Conservation (phyloP, 92 coral and sea anemone species). For the Paramuricea clavata region DNA sequence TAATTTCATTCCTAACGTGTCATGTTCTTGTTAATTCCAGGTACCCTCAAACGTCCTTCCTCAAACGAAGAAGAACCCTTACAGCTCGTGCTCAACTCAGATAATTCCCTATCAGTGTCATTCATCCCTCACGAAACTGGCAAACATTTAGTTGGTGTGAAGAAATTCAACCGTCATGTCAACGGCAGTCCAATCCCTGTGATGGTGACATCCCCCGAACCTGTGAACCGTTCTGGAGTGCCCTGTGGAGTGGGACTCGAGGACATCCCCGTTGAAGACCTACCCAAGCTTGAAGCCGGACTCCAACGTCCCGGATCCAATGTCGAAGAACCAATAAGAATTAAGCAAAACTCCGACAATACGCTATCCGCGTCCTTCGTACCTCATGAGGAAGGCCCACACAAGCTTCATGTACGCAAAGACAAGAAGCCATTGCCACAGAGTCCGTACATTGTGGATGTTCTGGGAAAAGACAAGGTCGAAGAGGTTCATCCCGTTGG, state of each 20-base stretch:
- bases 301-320: slow-evolving; percentile 57
- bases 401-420: slow-evolving; percentile 22
- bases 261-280: slow-evolving; percentile 56
- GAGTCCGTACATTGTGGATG: slow-evolving; percentile 28
- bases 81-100: slow-evolving; percentile 39
- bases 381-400: slow-evolving; percentile 29
- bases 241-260: slow-evolving; percentile 97
- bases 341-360: slow-evolving; percentile 31
- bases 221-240: slow-evolving; percentile 85
- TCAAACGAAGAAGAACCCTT: slow-evolving; percentile 28
- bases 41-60: slow-evolving; percentile 8
- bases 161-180: slow-evolving; percentile 46
- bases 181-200: slow-evolving; percentile 70
- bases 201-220: slow-evolving; percentile 97
- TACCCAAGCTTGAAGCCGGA: slow-evolving; percentile 48
- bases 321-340: slow-evolving; percentile 55
- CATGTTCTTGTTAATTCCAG: background rate
- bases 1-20: background rate
- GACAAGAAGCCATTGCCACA: slow-evolving; percentile 22
- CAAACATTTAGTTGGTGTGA: slow-evolving; percentile 36
- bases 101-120: slow-evolving; percentile 39
- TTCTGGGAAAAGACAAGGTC: slow-evolving; percentile 24
- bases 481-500: slow-evolving; percentile 51
- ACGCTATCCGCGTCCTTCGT: slow-evolving; percentile 35
- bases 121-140: slow-evolving; percentile 49